Base-by-base conservation (phyloP, 2,113 vertebrate species). In the Gallinago paraguaiae region DNA sequence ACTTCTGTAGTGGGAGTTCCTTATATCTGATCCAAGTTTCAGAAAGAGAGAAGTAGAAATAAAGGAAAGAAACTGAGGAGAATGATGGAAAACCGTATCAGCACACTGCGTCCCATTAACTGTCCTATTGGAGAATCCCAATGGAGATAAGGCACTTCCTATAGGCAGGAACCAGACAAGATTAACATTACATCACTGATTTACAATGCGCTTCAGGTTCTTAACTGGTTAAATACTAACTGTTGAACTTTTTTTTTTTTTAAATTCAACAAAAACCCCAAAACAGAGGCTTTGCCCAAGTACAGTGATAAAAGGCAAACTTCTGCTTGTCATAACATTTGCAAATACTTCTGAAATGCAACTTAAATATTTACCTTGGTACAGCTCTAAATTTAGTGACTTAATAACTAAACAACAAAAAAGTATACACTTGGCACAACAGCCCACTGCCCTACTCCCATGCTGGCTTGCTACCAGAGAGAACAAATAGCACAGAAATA, bases 1-100 rank as follows among this genome's bases (percentile, higher is more conserved):
- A 93, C 59, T 86, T 92, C 31, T 30, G 35, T 10, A 81, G 48
- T 28, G 30, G 65, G 54, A 86, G 22, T 43, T 88, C 59, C 67
- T 83, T 46, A 8, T 18, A 57, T 30, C 63, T 70, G 63, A 72
- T 74, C 31, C n/a, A 57, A 82, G 46, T 76, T 92, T 93, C 57
- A 88, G 37, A 90, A 90, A 61, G n/a, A 70, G 16, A 81, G 30
- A 56, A 83, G 22, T 4, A 85, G 43, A 48, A 90, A 88, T 70
- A 87, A 90, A 57, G 67, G 22, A 86, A 89, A 68, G 51, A 91
- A 82, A 53, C 25, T 13, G 41, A 69, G 12, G 33, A 54, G 46
- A 94, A 56, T 3, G 18, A 75, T 3, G 46, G n/a, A 35, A 86
- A 88, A 75, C 6, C 1, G 0, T 24, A 79, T 51, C 39, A 72